These are phyloP conservation scores for Tokudaia tokunoshimensis DNA, from an alignment of 2,797 vertebrate species.

Conservation along the genomic window DNA sequence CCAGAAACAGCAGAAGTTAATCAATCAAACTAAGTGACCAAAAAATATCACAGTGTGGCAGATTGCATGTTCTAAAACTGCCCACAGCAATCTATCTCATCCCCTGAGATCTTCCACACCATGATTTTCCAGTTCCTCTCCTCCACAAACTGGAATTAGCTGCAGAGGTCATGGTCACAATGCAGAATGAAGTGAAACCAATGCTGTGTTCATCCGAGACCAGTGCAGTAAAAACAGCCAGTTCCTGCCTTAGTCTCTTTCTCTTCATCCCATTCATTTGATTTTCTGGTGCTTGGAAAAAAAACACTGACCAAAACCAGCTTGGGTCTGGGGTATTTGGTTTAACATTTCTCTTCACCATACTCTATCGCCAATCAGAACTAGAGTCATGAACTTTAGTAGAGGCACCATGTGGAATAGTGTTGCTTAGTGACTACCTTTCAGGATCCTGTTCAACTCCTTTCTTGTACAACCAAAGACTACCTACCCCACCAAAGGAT, in stretches of 20 bases:
- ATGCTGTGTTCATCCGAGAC: neutral
- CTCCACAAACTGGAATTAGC: neutral
- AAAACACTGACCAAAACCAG: neutral
- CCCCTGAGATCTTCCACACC: neutral
- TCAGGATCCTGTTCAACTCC: neutral
- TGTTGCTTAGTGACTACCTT: too few species aligned
- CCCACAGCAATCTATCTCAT: neutral
- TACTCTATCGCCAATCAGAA: neutral
- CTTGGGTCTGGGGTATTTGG: too few species aligned
- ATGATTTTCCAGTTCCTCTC: neutral
- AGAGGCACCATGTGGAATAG: neutral
- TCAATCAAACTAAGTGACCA: constrained; percentile 59
- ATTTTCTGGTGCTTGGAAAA: neutral
- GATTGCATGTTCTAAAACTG: neutral
- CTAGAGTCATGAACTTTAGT: neutral
- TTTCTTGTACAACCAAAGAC: neutral
- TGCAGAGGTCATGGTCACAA: neutral
- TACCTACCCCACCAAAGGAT: neutral
- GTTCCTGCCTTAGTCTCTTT: neutral
- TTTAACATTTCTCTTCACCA: neutral
- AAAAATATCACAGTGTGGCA: neutral
- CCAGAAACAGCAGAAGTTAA: constrained; percentile 63
- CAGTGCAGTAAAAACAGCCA: neutral
- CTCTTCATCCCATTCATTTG: neutral
- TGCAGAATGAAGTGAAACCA: neutral